A percentile compares a stretch with the other conserved stretches of the same genome.
phyloP scores from a whole-genome alignment of 2,113 vertebrate species.

The Anolis carolinensis region DNA sequence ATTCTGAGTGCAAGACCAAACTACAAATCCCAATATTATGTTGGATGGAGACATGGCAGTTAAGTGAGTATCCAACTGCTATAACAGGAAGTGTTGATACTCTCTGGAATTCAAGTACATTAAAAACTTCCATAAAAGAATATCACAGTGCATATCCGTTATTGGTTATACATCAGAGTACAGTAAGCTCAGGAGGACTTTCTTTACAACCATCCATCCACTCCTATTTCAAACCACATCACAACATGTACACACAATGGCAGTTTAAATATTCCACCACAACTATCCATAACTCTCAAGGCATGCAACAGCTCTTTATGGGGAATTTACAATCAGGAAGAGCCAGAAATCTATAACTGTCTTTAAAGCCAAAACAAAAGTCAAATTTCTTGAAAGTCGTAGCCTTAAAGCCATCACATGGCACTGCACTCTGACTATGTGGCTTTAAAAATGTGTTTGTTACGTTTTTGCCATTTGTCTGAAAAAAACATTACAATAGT shows the following conservation, averaged over 20 bases:
- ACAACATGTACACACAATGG: not conserved
- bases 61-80: too few species aligned
- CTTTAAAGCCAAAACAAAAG: not conserved
- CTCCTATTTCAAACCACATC: not conserved
- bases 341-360: not conserved
- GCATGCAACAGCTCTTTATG: slow-evolving; percentile 27
- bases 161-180: rapidly evolving
- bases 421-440: not conserved
- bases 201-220: not conserved
- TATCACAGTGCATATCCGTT: not conserved
- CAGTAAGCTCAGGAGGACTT: not conserved
- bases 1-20: too few species aligned
- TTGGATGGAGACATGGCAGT: too few species aligned
- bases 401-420: not conserved
- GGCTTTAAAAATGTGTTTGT: not conserved
- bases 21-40: too few species aligned
- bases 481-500: not conserved
- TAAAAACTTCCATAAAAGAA: not conserved
- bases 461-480: slow-evolving; percentile 42
- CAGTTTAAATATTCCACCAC: slow-evolving; percentile 11
- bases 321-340: slow-evolving; percentile 13
- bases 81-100: too few species aligned
- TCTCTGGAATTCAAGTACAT: not conserved
- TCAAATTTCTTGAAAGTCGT: not conserved
- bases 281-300: not conserved